Evolutionary conservation across 2,113 vertebrate genomes (phyloP), one percentile per base, ranked within the genome.

Genomic region (Erythrolamprus reginae): DNA sequence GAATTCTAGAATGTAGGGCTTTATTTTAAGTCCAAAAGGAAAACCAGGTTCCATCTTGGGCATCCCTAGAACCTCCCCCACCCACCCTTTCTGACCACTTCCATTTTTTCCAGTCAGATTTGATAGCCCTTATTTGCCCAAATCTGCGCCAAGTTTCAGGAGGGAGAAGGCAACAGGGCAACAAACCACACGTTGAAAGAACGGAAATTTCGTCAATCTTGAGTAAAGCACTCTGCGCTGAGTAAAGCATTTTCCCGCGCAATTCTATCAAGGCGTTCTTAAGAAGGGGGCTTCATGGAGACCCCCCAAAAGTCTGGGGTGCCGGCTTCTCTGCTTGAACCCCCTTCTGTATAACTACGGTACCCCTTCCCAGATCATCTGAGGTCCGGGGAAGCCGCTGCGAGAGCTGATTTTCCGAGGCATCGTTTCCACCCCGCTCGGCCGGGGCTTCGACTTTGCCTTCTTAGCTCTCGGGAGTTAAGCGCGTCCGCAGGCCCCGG

Each of bases 401-500:
- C 96, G 97, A 95, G 97, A 93, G 97, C 97, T 97, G 97, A 87
- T 89, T 92, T 24, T 92, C 84, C 90, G 91, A 92, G 89, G 94
- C 94, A 90, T 90, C 53, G 17, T 58, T 12, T 55, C 94, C 96
- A 19, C 95, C 96, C 95, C 84, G 15, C 95, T 96, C 95, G 93
- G 94, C 95, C 94, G 96, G 95, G 96, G 96, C 96, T 89, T 97
- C 96, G 95, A 94, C 96, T 96, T 97, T 97, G 97, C 97, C 96
- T 97, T 97, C 97, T 97, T 96, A 93, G 0, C 96, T 95, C 97
- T 95, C 96, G 96, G 96, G 96, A 97, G 97, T 96, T n/a, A n/a
- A 96, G 97, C 94, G 95, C 97, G 97, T 97, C 97, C 97, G 92
- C 96, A 96, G 97, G 97, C 97, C 97, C 97, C 97, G 97, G 97